A percentile compares a stretch with the other conserved stretches of the same genome.
Evolutionary conservation across 2,888 invertebrate genomes (phyloP).

Genomic region (Spodoptera picta): DNA sequence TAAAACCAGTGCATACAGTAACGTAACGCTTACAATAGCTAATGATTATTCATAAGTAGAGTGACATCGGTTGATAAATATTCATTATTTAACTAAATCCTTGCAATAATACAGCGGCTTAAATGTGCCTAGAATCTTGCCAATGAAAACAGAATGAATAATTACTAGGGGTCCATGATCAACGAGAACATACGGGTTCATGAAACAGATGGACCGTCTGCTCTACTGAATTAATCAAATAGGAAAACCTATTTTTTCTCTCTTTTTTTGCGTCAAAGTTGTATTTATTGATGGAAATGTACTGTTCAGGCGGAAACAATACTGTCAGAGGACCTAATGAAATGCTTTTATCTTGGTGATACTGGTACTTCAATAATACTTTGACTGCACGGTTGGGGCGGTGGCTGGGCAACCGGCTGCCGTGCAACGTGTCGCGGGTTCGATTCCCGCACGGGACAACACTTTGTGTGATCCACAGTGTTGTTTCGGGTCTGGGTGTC

Average conservation of each 20-base stretch:
- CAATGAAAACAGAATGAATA: constrained; percentile 65
- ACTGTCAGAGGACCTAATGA: too few relatives aligned
- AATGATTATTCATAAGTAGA: constrained; percentile 72
- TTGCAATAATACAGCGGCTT: constrained; percentile 66
- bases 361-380: too few relatives aligned
- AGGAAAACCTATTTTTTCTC: constrained; percentile 6
- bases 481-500: too few relatives aligned
- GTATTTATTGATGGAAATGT: constrained; percentile 9
- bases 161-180: constrained; percentile 44
- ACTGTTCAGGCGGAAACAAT: constrained; percentile 2
- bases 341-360: too few relatives aligned
- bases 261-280: constrained; percentile 11
- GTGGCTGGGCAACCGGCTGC: too few relatives aligned
- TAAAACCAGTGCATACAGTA: constrained; percentile 21
- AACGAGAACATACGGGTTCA: constrained; percentile 38
- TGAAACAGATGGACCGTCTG: constrained; percentile 25
- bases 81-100: constrained; percentile 71
- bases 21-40: constrained; percentile 46
- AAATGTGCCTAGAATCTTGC: constrained; percentile 61
- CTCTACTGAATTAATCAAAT: constrained; percentile 30
- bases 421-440: too few relatives aligned
- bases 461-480: too few relatives aligned
- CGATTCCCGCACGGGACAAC: too few relatives aligned
- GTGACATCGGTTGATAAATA: constrained; percentile 73
- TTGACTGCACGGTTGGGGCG: too few relatives aligned